Conservation (phyloP, 2,113 vertebrate genomes). For the Cebus imitator region DNA sequence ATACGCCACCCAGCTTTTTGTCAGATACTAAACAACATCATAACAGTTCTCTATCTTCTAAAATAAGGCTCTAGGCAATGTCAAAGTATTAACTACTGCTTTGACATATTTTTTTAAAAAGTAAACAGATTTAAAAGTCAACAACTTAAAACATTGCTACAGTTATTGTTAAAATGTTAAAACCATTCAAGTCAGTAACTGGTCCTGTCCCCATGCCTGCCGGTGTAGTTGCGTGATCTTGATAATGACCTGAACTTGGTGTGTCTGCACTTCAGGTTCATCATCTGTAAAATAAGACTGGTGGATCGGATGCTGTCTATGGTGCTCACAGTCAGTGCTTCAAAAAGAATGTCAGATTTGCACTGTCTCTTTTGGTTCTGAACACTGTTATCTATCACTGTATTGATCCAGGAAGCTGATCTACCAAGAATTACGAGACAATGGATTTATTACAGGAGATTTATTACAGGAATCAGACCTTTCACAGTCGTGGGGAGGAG, state of each 20-base stretch:
- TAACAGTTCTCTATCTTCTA: conserved; percentile 30
- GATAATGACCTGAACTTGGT: background rate
- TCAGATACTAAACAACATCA: conserved; percentile 42
- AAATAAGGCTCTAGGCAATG: background rate
- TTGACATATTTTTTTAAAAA: background rate
- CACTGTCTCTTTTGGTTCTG: no score
- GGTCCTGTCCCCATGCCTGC: background rate
- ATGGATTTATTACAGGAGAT: background rate
- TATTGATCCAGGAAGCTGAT: background rate
- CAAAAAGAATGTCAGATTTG: background rate
- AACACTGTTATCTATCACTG: background rate
- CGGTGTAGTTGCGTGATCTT: background rate
- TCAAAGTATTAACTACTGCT: conserved; percentile 34
- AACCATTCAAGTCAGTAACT: background rate
- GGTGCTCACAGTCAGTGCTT: background rate
- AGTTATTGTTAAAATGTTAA: background rate
- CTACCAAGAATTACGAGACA: background rate
- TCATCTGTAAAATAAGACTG: background rate
- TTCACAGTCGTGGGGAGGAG: background rate
- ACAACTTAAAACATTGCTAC: background rate
- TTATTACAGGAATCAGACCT: background rate
- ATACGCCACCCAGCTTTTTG: background rate
- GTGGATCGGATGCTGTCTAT: background rate
- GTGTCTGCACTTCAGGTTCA: background rate
- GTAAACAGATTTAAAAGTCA: background rate